These are phyloP conservation scores for Rhagologus leucostigma DNA, from an alignment of 2,113 vertebrate species.

Conservation along the genomic window DNA sequence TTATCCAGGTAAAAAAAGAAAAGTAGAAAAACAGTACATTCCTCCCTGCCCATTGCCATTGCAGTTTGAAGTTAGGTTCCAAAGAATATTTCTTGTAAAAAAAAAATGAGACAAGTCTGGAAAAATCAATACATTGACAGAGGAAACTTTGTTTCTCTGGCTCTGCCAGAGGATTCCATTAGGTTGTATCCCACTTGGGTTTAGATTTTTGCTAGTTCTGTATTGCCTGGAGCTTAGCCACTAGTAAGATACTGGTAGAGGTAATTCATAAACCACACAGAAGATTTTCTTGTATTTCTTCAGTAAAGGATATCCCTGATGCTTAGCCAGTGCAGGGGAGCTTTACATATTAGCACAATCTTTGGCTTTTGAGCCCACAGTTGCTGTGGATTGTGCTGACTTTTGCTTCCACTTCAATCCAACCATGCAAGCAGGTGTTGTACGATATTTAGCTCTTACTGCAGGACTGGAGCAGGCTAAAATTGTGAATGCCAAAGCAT, in stretches of 20 bases:
- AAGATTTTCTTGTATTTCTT: background rate
- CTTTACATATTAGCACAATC: background rate
- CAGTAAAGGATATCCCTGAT: background rate
- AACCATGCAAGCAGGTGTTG: background rate
- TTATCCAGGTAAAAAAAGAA: background rate
- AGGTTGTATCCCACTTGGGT: constrained; percentile 25
- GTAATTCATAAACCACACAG: constrained; percentile 11
- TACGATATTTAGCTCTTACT: background rate
- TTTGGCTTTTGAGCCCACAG: background rate
- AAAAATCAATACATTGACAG: constrained; percentile 48
- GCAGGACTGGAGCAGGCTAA: background rate
- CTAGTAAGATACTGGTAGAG: constrained; percentile 9
- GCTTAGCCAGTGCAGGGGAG: background rate
- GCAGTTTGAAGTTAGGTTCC: background rate
- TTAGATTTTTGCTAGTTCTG: constrained; percentile 17
- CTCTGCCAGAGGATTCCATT: constrained; percentile 34
- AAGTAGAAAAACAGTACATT: background rate
- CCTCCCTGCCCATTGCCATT: background rate
- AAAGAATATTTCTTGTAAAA: background rate
- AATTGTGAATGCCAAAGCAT: background rate
- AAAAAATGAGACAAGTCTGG: background rate
- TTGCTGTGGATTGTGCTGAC: background rate
- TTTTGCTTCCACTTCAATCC: background rate
- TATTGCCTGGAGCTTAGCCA: constrained; percentile 29
- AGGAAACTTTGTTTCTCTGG: constrained; percentile 34